phyloP scores from a whole-genome alignment of 2,797 vertebrate genomes.

The Varecia variegata region DNA sequence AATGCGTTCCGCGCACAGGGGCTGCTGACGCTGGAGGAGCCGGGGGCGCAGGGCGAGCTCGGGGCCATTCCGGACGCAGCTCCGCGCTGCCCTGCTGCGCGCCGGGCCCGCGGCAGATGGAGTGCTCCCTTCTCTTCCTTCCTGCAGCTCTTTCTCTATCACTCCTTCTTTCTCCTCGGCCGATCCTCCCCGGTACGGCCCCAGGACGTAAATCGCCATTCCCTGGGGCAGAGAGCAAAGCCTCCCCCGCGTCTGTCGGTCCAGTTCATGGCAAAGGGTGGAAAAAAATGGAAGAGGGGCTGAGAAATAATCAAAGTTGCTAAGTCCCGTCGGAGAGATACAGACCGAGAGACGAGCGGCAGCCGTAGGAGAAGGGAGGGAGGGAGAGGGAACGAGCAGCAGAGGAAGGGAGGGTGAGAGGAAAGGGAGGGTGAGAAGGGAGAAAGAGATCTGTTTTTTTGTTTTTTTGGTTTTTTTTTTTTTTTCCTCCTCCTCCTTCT shows the following conservation, averaged over 20 bases:
- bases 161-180: conserved; percentile 28
- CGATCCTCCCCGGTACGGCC: not conserved
- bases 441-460: not conserved
- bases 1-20: not conserved
- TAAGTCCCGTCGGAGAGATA: not conserved
- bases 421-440: conserved; percentile 34
- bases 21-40: not conserved
- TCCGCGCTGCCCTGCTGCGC: not conserved
- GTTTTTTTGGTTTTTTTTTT: not conserved
- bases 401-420: conserved; percentile 30
- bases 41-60: not conserved
- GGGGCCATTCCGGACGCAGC: not conserved
- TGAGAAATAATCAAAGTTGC: conserved; percentile 47
- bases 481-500: fast-evolving
- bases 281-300: not conserved
- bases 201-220: not conserved
- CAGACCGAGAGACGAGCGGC: not conserved
- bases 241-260: not conserved
- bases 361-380: not conserved
- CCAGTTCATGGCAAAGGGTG: conserved; percentile 26
- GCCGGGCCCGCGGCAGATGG: not conserved
- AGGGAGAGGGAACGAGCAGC: not conserved
- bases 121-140: not conserved
- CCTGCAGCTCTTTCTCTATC: conserved; percentile 18
- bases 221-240: not conserved